These are phyloP conservation scores for Stomatorhinus walkeri DNA, from an alignment of 2,797 vertebrate species.

Conservation along the genomic window DNA sequence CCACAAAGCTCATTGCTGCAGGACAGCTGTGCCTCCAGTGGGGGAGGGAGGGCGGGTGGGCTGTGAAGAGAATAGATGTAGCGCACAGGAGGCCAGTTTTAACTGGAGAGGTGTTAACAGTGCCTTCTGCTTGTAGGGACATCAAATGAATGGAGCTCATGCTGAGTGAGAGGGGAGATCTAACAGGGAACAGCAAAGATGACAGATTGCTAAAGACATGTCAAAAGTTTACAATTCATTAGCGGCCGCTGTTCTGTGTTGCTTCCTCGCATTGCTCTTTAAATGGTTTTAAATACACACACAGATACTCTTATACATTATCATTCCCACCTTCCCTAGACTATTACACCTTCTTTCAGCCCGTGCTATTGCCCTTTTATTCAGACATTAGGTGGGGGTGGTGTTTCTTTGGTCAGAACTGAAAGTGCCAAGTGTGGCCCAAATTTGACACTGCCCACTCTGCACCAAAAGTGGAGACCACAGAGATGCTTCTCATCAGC, in stretches of 20 bases:
- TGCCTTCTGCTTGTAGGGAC: slow-evolving; percentile 55
- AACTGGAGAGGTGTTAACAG: slow-evolving; percentile 53
- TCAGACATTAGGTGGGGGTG: neutral
- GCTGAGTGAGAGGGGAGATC: slow-evolving; percentile 25
- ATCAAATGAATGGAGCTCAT: slow-evolving; percentile 44
- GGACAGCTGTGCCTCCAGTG: slow-evolving; percentile 11
- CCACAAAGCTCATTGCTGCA: slow-evolving; percentile 12
- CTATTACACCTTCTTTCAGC: neutral
- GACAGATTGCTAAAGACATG: neutral
- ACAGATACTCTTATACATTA: neutral
- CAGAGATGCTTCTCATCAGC: neutral
- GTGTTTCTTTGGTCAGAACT: neutral
- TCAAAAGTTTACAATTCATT: neutral
- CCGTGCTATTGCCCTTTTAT: neutral
- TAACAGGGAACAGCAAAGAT: neutral
- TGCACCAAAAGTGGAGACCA: neutral
- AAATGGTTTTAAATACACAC: neutral
- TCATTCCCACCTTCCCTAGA: neutral
- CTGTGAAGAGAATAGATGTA: slow-evolving; percentile 40
- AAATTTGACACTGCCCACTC: neutral
- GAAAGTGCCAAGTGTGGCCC: neutral
- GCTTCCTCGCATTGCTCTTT: neutral
- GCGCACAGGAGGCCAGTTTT: slow-evolving; percentile 44
- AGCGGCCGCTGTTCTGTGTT: neutral
- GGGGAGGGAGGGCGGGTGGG: neutral